Conservation (phyloP, 2,113 vertebrate species). For the Spermophilus dauricus region DNA sequence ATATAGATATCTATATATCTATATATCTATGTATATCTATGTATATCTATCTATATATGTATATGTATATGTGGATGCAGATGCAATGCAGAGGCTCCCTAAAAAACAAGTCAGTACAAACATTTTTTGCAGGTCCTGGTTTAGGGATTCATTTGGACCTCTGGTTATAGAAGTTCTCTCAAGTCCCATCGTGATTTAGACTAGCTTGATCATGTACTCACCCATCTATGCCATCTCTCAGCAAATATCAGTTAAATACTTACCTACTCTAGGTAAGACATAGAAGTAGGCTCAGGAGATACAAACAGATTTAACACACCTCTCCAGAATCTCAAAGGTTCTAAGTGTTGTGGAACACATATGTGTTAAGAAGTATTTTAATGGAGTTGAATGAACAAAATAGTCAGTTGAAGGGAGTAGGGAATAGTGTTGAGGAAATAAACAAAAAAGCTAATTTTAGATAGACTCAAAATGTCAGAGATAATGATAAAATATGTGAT, state of each 20-base stretch:
- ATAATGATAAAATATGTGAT: background rate
- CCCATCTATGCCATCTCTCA: background rate
- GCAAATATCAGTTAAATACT: background rate
- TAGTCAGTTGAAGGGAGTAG: background rate
- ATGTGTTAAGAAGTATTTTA: background rate
- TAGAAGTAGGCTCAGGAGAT: background rate
- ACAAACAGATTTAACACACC: background rate
- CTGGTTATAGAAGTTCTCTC: background rate
- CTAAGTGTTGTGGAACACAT: background rate
- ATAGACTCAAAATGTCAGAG: background rate
- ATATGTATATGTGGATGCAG: background rate
- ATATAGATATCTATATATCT: no score
- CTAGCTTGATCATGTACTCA: background rate
- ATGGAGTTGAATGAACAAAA: background rate
- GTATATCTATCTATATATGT: no score
- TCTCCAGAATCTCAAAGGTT: background rate
- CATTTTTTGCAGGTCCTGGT: background rate
- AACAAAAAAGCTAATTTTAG: background rate
- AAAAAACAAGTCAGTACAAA: background rate
- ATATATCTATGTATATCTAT: no score
- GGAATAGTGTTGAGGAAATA: background rate
- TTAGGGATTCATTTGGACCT: background rate
- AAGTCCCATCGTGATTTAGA: background rate
- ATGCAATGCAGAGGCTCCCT: background rate
- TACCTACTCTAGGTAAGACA: background rate